phyloP scores from a whole-genome alignment of 2,888 invertebrate species.

The Scaptodrosophila latifasciaeformis region DNA sequence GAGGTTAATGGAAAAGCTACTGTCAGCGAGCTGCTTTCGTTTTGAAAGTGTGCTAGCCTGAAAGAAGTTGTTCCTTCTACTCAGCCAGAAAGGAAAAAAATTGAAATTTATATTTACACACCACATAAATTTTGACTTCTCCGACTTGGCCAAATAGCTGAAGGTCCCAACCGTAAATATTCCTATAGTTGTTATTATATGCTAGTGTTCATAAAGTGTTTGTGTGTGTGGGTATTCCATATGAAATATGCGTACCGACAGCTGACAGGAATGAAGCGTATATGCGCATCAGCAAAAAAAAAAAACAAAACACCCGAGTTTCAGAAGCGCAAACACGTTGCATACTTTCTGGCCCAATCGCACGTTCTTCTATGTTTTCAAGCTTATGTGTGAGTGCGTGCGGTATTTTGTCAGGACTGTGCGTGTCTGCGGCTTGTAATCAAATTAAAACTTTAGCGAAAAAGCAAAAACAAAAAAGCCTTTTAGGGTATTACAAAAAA shows the following conservation, averaged over 20 bases:
- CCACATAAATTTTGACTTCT: constrained; percentile 64
- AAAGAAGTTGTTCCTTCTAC: too few species aligned
- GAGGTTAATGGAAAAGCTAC: too few species aligned
- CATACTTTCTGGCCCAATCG: neutral
- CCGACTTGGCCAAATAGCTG: constrained; percentile 25
- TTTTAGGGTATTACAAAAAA: constrained; percentile 42
- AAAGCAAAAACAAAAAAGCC: constrained; percentile 60
- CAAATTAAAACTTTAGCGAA: constrained; percentile 63
- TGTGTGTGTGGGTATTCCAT: constrained; percentile 17
- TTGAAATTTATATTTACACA: constrained; percentile 65
- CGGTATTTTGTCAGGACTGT: neutral
- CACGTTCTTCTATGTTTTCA: constrained; percentile 4
- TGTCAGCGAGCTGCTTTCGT: too few species aligned
- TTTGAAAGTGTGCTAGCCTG: too few species aligned
- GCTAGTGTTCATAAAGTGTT: neutral
- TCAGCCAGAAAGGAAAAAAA: too few species aligned
- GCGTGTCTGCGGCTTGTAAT: constrained; percentile 59
- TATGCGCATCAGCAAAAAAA: neutral
- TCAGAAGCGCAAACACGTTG: neutral
- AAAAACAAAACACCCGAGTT: too few species aligned
- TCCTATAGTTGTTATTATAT: constrained; percentile 22
- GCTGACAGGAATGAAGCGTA: constrained; percentile 3
- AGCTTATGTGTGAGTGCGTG: constrained; percentile 13
- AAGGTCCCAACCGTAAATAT: too few species aligned
- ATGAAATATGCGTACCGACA: constrained; percentile 35